Evolutionary conservation across 2,888 invertebrate species (phyloP), one percentile per base, ranked within the genome.

Genomic region (Caenorhabditis doughertyi): DNA sequence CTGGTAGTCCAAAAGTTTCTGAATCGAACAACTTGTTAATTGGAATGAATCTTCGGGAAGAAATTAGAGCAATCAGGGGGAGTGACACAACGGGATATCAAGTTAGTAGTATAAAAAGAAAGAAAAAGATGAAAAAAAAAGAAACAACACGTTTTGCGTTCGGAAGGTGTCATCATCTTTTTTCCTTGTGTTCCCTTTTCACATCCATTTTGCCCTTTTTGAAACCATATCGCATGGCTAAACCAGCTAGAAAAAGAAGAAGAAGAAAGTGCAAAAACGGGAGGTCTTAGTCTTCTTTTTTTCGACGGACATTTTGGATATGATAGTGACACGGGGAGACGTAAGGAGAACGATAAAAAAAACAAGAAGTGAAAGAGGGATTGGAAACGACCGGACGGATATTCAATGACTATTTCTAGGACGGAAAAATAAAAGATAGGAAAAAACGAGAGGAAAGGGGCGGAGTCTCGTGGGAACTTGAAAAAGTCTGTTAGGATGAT

Each of bases 61-160:
- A 47, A 74, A 74, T 74, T 74, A 74, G 74, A 74, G 74, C 74
- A 74, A 74, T 74, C 56, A 47, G 23, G 49, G 58, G 65, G 25
- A 47, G 56, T 65, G 56, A 68, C 67, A 68, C 76, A 47, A 67
- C 65, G 74, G 74, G 68, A 76, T 58, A 76, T 67, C 51, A 68
- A 60, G 51, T 49, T 49, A 67, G 44, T 23, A 65, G 55, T 35
- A 27, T n/a, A n/a, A n/a, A n/a, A n/a, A n/a, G 29, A 21, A 44
- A 16, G 60, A 23, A 56, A 44, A 42, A 35, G 35, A 29, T 16
- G 25, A 18, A 32, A 18, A 62, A 53, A 60, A 53, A 53, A 64
- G 74, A 73, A 73, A 68, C 58, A 68, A 68, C 76, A 68, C 76
- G 76, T 68, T 76, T 68, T 55, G 23, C n/a, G 5, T 21, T 25